Base-by-base conservation (phyloP, 1,140 invertebrate species). In the Solen grandis region DNA sequence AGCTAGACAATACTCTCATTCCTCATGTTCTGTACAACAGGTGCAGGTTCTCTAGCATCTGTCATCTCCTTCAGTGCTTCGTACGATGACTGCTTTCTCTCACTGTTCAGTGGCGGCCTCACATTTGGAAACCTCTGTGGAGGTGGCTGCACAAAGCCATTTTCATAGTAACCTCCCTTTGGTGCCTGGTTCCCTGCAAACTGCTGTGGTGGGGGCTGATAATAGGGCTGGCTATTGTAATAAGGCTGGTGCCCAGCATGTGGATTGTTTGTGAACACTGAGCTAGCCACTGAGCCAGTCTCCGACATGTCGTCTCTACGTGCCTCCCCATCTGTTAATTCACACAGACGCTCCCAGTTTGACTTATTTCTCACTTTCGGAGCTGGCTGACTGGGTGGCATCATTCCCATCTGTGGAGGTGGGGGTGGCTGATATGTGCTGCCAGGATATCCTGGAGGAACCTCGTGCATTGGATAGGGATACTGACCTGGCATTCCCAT, bases 331-430 rank as follows among this genome's bases (percentile, higher is more conserved):
- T 77, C 81, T 10, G 85, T 86, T 60, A 86, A 63, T 50, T 83
- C 81, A 62, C 77, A 70, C n/a, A 86, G 27, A 41, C 78, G 63
- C 13, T 86, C 85, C 85, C 85, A 86, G 78, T 86, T 86, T 57
- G 85, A 86, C 54, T 84, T 86, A 4, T 55, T 75, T 36, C 72
- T 77, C 72, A 81, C 69, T 5, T 55, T 29, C 8, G 82, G 80
- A 14, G 63, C 38, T 50, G 68, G 33, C 31, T 73, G 73, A 16
- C 52, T 74, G 50, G 19, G 13, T 35, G 41, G 38, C 29, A n/a
- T n/a, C 35, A 60, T 8, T n/a, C 14, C 14, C n/a, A 27, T 3
- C 27, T 46, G 66, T 22, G 13, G 63, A 33, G 46, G 52, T 13
- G 29, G 72, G 4, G 59, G 55, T 54, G 35, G 19, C 31, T 66